Evolutionary conservation across 2,888 invertebrate genomes (phyloP).

Genomic region (Ellobium chinense): DNA sequence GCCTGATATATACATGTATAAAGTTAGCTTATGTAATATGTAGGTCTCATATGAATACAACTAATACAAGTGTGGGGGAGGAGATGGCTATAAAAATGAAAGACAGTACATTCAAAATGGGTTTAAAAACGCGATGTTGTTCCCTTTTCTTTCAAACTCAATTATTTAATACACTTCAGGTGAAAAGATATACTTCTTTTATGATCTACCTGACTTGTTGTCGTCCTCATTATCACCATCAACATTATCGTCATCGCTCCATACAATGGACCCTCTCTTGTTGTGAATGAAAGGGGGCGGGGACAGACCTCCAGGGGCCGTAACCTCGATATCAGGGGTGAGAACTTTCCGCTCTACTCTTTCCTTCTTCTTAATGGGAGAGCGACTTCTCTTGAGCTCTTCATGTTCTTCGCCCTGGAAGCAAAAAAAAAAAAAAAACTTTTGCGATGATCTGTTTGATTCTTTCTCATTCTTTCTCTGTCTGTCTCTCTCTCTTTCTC

Average conservation of each 20-base stretch:
- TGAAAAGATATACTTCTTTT: too few relatives aligned
- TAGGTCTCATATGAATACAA: too few relatives aligned
- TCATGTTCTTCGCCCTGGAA: neutral
- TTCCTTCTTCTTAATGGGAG: slow-evolving; percentile 48
- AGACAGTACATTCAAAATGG: too few relatives aligned
- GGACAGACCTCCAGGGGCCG: neutral
- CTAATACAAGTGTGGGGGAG: too few relatives aligned
- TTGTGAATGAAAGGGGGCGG: neutral
- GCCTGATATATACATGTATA: too few relatives aligned
- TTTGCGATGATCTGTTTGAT: neutral
- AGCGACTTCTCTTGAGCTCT: neutral
- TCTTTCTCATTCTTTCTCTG: neutral
- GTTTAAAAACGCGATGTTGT: too few relatives aligned
- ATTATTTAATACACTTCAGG: too few relatives aligned
- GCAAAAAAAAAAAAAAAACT: too few relatives aligned
- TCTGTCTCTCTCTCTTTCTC: neutral
- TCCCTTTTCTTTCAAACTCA: too few relatives aligned
- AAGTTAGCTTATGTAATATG: too few relatives aligned
- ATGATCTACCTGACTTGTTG: slow-evolving; percentile 26
- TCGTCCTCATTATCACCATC: slow-evolving; percentile 33
- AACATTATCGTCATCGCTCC: slow-evolving; percentile 26
- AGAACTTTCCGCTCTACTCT: slow-evolving; percentile 5
- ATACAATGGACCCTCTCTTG: slow-evolving; percentile 30
- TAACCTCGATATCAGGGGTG: neutral
- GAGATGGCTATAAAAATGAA: too few relatives aligned